These are phyloP conservation scores for Metallyticus violacea DNA, from an alignment of 2,888 invertebrate species.

Conservation along the genomic window DNA sequence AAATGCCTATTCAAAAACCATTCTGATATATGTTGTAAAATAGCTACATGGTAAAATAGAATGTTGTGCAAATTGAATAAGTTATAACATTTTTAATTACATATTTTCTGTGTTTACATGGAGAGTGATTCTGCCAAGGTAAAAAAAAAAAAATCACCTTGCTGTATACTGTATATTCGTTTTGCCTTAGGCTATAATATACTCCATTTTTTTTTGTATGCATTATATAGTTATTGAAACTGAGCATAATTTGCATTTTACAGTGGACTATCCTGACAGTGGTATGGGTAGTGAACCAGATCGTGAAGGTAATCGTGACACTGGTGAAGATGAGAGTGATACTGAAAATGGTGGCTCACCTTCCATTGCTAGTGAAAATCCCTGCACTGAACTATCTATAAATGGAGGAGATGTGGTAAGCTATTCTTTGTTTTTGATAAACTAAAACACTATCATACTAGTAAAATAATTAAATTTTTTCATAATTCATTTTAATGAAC, in stretches of 20 bases:
- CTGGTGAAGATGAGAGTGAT: constrained; percentile 61
- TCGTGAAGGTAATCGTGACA: constrained; percentile 49
- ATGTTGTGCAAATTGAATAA: too few species aligned
- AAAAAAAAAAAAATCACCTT: too few species aligned
- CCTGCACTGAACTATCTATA: constrained; percentile 26
- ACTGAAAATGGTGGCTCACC: constrained; percentile 41
- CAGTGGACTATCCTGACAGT: constrained; percentile 52
- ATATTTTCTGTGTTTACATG: too few species aligned
- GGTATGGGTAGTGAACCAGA: constrained; percentile 54
- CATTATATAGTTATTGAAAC: too few species aligned
- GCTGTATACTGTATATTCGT: too few species aligned
- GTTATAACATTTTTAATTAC: too few species aligned
- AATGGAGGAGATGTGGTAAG: constrained; percentile 29
- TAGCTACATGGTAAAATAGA: too few species aligned
- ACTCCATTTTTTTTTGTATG: too few species aligned
- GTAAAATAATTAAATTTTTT: not conserved
- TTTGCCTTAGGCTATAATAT: too few species aligned
- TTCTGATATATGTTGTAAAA: too few species aligned
- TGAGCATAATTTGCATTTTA: not conserved
- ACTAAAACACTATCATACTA: not conserved
- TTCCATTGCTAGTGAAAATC: constrained; percentile 20
- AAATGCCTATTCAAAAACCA: too few species aligned
- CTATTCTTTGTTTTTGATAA: not conserved
- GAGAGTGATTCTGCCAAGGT: too few species aligned
- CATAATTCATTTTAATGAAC: not conserved